Evolutionary conservation across 1,140 invertebrate species (phyloP).

Genomic region (Tetraneura akinire): DNA sequence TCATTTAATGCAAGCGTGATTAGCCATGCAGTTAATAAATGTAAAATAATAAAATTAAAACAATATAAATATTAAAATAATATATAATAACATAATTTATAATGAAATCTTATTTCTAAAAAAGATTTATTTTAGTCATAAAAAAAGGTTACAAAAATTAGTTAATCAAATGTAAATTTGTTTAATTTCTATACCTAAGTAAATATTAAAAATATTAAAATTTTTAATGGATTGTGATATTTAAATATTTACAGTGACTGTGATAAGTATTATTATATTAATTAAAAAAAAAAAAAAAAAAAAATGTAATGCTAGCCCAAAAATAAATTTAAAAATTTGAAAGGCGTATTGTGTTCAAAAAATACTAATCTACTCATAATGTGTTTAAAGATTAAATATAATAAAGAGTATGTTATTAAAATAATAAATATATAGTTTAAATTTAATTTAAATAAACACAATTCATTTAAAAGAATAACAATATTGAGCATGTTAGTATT

Average conservation of each 20-base stretch:
- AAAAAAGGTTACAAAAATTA: neutral
- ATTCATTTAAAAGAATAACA: neutral
- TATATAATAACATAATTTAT: conserved; percentile 7
- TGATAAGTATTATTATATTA: no score
- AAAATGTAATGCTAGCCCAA: no score
- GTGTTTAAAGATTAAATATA: neutral
- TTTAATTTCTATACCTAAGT: neutral
- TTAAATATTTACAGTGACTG: neutral
- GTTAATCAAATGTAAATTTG: neutral
- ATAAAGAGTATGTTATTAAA: no score
- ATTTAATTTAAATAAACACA: no score
- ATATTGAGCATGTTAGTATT: conserved; percentile 18
- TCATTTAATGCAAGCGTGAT: conserved; percentile 48
- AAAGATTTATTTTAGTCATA: neutral
- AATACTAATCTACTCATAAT: conserved; percentile 6
- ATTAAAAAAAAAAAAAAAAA: no score
- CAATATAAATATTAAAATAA: conserved; percentile 4
- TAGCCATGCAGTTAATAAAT: conserved; percentile 43
- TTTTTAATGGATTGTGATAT: neutral
- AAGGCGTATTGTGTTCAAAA: neutral
- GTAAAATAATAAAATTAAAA: conserved; percentile 7
- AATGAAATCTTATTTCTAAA: neutral
- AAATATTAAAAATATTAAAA: no score
- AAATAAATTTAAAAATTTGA: neutral
- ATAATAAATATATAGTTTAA: no score